phyloP scores from a whole-genome alignment of 2,113 vertebrate genomes.

The Ictalurus punctatus region DNA sequence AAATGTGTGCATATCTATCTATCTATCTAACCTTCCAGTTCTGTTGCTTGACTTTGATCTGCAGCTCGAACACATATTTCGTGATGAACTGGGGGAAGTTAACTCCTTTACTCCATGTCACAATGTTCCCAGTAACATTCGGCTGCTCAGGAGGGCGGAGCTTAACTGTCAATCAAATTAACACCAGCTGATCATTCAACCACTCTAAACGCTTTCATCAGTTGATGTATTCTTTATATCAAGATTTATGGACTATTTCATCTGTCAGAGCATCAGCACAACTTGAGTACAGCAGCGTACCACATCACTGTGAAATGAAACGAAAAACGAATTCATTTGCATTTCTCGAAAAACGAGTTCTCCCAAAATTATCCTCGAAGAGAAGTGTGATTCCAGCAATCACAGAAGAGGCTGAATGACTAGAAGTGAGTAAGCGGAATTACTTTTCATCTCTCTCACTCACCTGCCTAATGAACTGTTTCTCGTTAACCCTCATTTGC shows the following conservation, averaged over 20 bases:
- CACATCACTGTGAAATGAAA: background rate
- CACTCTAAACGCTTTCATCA: background rate
- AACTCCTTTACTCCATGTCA: conserved; percentile 59
- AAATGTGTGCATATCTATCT: too few species aligned
- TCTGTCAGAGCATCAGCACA: background rate
- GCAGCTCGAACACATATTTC: conserved; percentile 51
- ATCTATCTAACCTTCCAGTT: conserved; percentile 58
- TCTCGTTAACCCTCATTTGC: too few species aligned
- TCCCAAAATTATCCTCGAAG: too few species aligned
- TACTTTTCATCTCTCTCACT: too few species aligned
- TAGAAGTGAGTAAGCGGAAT: too few species aligned
- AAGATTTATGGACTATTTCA: background rate
- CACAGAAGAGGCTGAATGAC: too few species aligned
- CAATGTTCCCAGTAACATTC: conserved; percentile 20
- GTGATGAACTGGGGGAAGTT: fast-evolving
- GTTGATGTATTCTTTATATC: background rate
- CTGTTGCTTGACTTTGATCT: conserved; percentile 53
- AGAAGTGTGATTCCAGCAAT: too few species aligned
- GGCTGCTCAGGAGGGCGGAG: conserved; percentile 62
- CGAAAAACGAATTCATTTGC: too few species aligned
- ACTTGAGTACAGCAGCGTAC: background rate
- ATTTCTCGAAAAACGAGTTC: too few species aligned
- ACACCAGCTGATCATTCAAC: background rate
- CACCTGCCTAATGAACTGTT: too few species aligned
- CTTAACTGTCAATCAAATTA: conserved; percentile 63